A percentile compares a stretch with the other conserved stretches of the same genome.
phyloP scores from a whole-genome alignment of 2,888 invertebrate genomes.

The Elysia crispata region DNA sequence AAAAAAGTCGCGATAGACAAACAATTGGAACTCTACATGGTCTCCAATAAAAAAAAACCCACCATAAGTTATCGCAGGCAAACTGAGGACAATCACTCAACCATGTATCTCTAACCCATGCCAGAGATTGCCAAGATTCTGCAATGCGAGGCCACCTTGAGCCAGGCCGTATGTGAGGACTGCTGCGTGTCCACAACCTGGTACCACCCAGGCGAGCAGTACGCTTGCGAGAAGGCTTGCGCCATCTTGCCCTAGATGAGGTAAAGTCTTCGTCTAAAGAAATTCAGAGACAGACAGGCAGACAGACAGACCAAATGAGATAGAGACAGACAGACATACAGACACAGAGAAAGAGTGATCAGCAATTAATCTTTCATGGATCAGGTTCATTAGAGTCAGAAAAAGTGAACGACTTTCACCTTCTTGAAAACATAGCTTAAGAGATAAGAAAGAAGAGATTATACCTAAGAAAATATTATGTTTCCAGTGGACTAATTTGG shows the following conservation, averaged over 20 bases:
- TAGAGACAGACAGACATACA: neutral
- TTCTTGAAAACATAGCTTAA: no score
- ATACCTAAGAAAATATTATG: no score
- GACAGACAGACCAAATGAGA: neutral
- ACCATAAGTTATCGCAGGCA: no score
- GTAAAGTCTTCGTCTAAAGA: neutral
- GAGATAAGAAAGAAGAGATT: no score
- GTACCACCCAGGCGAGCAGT: conserved; percentile 15
- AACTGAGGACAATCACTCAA: no score
- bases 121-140: conserved; percentile 29
- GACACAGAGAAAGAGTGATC: neutral
- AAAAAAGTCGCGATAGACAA: no score
- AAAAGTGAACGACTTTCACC: no score
- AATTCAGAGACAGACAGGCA: neutral
- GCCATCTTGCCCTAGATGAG: neutral
- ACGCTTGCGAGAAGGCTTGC: neutral
- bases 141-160: conserved; percentile 22
- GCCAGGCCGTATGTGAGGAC: conserved; percentile 13
- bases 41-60: no score
- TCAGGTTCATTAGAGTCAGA: no score
- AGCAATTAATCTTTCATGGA: no score
- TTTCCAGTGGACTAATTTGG: no score
- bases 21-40: no score
- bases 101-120: neutral
- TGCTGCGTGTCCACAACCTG: conserved; percentile 11